Conservation (phyloP, 2,113 vertebrate species). For the Copsychus sechellarum region DNA sequence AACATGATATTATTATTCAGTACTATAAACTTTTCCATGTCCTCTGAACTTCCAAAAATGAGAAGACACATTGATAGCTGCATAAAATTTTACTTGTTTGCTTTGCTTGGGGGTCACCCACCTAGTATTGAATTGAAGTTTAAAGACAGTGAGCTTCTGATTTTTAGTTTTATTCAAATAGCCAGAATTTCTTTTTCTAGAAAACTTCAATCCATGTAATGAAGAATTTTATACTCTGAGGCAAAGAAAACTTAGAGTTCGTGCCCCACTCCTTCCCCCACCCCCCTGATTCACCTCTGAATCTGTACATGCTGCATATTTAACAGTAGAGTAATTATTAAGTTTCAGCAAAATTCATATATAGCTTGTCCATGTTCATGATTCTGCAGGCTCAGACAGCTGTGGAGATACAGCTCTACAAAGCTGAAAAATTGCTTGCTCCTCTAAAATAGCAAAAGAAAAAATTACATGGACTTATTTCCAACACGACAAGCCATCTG, state of each 20-base stretch:
- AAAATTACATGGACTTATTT: constrained; percentile 60
- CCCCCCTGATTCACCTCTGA: background rate
- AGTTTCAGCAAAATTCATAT: constrained; percentile 24
- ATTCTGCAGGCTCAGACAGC: constrained; percentile 48
- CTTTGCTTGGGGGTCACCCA: background rate
- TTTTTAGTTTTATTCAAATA: background rate
- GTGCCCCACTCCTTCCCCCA: background rate
- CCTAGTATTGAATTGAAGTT: background rate
- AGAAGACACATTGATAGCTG: background rate
- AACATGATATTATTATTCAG: background rate
- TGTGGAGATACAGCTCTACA: background rate
- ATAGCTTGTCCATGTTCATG: background rate
- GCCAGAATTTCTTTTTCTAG: background rate
- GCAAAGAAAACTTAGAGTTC: background rate
- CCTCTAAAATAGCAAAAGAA: background rate
- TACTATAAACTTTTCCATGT: background rate
- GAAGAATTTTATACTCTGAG: background rate
- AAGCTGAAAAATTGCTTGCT: constrained; percentile 35
- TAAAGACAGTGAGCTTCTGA: background rate
- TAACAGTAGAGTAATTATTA: background rate
- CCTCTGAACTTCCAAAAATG: background rate
- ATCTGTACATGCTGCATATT: background rate
- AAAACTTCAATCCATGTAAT: background rate
- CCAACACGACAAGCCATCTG: constrained; percentile 26
- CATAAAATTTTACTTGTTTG: background rate